Evolutionary conservation across 2,113 vertebrate species (phyloP).

Genomic region (Cricetomys ansorgei): DNA sequence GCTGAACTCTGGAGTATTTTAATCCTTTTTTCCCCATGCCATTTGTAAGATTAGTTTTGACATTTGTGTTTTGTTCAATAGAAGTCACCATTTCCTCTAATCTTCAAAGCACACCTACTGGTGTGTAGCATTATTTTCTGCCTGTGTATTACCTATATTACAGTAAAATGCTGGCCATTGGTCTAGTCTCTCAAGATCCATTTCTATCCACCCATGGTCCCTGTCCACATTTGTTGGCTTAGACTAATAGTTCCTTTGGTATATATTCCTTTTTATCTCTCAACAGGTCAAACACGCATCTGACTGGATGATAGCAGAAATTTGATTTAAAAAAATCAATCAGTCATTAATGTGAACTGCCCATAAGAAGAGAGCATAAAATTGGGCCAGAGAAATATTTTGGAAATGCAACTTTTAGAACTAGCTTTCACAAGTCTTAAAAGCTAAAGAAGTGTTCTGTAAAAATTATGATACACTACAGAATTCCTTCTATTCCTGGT

Average conservation of each 20-base stretch:
- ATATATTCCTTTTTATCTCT: neutral
- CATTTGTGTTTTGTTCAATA: neutral
- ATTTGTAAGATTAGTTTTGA: neutral
- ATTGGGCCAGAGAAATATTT: neutral
- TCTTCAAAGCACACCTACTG: neutral
- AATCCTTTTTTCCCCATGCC: neutral
- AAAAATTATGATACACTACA: neutral
- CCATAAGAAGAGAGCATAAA: neutral
- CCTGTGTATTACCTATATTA: neutral
- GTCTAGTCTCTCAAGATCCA: neutral
- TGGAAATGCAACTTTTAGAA: neutral
- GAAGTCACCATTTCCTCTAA: neutral
- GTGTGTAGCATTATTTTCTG: neutral
- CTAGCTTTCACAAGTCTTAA: neutral
- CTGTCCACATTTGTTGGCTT: neutral
- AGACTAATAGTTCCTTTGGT: neutral
- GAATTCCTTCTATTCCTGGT: neutral
- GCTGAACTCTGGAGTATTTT: neutral
- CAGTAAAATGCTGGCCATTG: neutral
- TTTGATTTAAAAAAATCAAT: neutral
- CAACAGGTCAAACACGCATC: neutral
- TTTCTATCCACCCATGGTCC: neutral
- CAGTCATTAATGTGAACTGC: neutral
- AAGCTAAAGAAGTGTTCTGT: neutral
- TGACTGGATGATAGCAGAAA: neutral